phyloP scores from a whole-genome alignment of 1,140 invertebrate species.

The Agrypnia vestita region DNA sequence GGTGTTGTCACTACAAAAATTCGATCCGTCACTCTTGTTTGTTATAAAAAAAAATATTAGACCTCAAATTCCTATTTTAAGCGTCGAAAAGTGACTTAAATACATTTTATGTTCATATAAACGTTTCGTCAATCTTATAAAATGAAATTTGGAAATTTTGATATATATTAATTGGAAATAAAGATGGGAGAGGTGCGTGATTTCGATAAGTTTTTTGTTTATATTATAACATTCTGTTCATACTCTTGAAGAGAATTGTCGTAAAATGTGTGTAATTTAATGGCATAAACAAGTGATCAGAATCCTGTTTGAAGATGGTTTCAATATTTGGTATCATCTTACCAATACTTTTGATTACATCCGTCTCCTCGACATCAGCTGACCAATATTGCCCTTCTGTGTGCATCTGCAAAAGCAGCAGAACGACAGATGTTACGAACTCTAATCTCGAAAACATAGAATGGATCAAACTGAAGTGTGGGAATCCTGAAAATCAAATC shows the following conservation, averaged over 20 bases:
- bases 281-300: slow-evolving; percentile 17
- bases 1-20: slow-evolving; percentile 52
- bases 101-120: slow-evolving; percentile 45
- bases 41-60: slow-evolving; percentile 36
- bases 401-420: slow-evolving; percentile 67
- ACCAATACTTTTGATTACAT: slow-evolving; percentile 8
- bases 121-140: slow-evolving; percentile 6
- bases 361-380: slow-evolving; percentile 11
- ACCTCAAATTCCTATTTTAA: slow-evolving; percentile 49
- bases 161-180: not conserved
- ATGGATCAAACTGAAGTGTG: slow-evolving; percentile 67
- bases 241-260: slow-evolving; percentile 18
- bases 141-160: not conserved
- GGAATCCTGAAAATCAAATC: slow-evolving; percentile 65
- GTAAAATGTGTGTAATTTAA: slow-evolving; percentile 41
- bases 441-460: slow-evolving; percentile 63
- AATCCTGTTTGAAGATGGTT: slow-evolving; percentile 37
- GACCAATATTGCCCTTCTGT: slow-evolving; percentile 67
- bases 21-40: slow-evolving; percentile 50
- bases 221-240: slow-evolving; percentile 23
- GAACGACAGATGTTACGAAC: slow-evolving; percentile 62
- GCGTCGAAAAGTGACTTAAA: slow-evolving; percentile 40
- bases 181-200: slow-evolving; percentile 17
- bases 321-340: slow-evolving; percentile 28
- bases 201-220: slow-evolving; percentile 27